These are phyloP conservation scores for Hypotaenidia okinawae DNA, from an alignment of 2,797 vertebrate genomes.

Conservation along the genomic window DNA sequence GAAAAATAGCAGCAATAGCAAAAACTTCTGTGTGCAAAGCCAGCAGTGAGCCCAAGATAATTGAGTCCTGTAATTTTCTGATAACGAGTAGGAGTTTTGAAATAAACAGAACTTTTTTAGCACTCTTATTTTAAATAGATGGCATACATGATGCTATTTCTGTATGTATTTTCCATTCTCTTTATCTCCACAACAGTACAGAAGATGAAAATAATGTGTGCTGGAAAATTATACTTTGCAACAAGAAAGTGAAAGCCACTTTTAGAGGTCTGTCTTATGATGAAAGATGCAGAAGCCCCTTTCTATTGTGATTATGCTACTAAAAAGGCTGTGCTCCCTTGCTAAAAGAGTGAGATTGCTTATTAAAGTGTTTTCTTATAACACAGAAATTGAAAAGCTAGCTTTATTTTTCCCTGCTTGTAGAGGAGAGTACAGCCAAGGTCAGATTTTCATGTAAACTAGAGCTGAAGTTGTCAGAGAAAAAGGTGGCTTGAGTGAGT, in stretches of 20 bases:
- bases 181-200: not conserved
- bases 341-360: not conserved
- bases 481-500: not conserved
- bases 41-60: not conserved
- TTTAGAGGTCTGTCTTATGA: not conserved
- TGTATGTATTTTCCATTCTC: not conserved
- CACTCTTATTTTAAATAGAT: not conserved
- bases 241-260: not conserved
- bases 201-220: not conserved
- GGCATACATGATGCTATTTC: not conserved
- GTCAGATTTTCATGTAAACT: not conserved
- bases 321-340: not conserved
- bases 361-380: not conserved
- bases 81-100: not conserved
- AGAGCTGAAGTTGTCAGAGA: not conserved
- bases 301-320: not conserved
- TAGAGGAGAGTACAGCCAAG: not conserved
- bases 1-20: not conserved
- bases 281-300: not conserved
- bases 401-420: not conserved
- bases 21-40: not conserved
- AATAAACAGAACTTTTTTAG: slow-evolving; percentile 11
- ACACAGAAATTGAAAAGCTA: not conserved
- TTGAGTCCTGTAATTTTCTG: not conserved
- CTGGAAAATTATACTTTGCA: not conserved